Evolutionary conservation across 1,140 invertebrate genomes (phyloP).

Genomic region (Euschistus heros): DNA sequence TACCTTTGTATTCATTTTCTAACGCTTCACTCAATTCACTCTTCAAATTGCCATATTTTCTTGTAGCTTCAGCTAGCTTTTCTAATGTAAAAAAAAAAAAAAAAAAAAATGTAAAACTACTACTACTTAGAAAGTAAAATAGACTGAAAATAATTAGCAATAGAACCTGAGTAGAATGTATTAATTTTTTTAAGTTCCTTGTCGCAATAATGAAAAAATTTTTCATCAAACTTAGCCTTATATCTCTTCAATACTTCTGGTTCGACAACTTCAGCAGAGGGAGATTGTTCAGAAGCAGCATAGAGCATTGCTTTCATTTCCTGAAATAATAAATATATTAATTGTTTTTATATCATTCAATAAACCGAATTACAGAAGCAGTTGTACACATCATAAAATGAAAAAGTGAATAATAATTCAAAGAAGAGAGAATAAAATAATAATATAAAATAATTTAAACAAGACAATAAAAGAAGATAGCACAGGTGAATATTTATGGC

Average conservation of each 20-base stretch:
- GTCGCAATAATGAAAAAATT: conserved; percentile 90
- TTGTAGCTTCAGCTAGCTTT: conserved; percentile 91
- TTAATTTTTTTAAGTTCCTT: conserved; percentile 94
- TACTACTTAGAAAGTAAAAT: too few relatives aligned
- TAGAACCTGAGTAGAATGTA: conserved; percentile 84
- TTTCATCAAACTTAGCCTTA: conserved; percentile 92
- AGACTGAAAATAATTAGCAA: not conserved
- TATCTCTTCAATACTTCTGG: conserved; percentile 78
- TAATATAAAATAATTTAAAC: too few relatives aligned
- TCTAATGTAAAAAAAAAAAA: conserved; percentile 46
- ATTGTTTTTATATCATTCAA: not conserved
- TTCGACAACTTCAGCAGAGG: conserved; percentile 74
- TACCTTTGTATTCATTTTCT: conserved; percentile 51
- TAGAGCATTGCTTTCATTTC: conserved; percentile 90
- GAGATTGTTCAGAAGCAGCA: conserved; percentile 75
- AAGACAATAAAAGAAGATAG: too few relatives aligned
- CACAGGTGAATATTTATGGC: too few relatives aligned
- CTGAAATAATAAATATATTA: conserved; percentile 38
- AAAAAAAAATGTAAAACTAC: not conserved
- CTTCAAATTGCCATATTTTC: conserved; percentile 84
- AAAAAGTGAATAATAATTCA: too few relatives aligned
- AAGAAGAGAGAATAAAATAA: too few relatives aligned
- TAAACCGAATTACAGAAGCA: not conserved
- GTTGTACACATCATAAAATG: too few relatives aligned
- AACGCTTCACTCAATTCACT: conserved; percentile 73